Conservation (phyloP, 2,797 vertebrate genomes). For the Pteronotus mesoamericanus region DNA sequence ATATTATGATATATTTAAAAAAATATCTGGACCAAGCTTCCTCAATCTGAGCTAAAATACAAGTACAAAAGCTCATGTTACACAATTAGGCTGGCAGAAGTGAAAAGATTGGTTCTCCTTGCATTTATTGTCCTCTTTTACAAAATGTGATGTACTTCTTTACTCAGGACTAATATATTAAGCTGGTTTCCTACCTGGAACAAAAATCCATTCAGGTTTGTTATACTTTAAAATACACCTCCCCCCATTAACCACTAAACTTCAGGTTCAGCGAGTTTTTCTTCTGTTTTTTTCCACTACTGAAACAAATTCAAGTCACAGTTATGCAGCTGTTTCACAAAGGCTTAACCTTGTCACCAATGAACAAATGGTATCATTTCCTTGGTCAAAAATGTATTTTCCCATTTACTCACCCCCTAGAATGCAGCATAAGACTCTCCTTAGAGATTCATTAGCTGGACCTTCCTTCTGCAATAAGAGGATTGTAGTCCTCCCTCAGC, state of each 20-base stretch:
- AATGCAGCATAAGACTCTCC: neutral
- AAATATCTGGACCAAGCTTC: neutral
- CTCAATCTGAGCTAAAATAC: conserved; percentile 35
- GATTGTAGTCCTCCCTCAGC: neutral
- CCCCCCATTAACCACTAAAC: neutral
- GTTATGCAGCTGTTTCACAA: conserved; percentile 35
- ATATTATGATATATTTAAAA: neutral
- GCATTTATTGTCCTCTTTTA: neutral
- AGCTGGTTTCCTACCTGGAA: neutral
- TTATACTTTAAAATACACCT: conserved; percentile 35
- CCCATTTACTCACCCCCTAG: neutral
- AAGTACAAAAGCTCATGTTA: neutral
- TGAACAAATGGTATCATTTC: conserved; percentile 21
- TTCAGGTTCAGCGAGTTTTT: neutral
- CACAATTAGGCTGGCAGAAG: neutral
- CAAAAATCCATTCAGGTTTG: neutral
- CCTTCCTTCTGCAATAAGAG: neutral
- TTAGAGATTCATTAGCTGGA: conserved; percentile 6
- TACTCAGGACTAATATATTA: conserved; percentile 32
- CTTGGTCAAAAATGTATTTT: conserved; percentile 34
- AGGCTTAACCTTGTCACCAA: neutral
- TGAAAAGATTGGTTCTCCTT: neutral
- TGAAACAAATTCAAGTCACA: neutral
- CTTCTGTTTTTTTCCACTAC: neutral
- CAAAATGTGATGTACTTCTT: neutral